These are phyloP conservation scores for Drosophila ironensis DNA, from an alignment of 1,140 invertebrate species.

Conservation along the genomic window DNA sequence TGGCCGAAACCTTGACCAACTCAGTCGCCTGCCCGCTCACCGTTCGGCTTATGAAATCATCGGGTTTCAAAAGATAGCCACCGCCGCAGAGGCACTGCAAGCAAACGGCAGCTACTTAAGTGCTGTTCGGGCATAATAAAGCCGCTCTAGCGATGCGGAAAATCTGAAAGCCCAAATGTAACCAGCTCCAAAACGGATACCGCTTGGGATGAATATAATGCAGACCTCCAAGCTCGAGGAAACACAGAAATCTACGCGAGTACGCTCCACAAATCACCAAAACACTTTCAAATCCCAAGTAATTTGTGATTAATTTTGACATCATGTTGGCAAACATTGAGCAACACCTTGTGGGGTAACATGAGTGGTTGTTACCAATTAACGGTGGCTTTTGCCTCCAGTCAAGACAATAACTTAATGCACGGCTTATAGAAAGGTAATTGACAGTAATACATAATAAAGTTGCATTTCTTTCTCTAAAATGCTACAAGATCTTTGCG, in stretches of 20 bases:
- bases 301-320: constrained; percentile 28
- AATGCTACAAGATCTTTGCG: not conserved
- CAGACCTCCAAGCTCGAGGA: constrained; percentile 1
- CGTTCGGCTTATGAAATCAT: constrained; percentile 48
- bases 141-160: constrained; percentile 59
- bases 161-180: constrained; percentile 59
- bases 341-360: constrained; percentile 24
- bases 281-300: constrained; percentile 34
- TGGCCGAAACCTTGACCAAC: constrained; percentile 67
- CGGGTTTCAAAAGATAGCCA: constrained; percentile 66
- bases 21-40: constrained; percentile 35
- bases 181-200: constrained; percentile 1
- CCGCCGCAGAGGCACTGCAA: constrained; percentile 43
- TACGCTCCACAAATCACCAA: too few species aligned
- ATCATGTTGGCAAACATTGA: constrained; percentile 12
- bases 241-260: constrained; percentile 1
- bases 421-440: not conserved
- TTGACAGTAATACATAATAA: not conserved
- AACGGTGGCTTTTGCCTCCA: not conserved
- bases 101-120: constrained; percentile 25
- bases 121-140: constrained; percentile 20
- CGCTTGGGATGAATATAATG: constrained; percentile 18
- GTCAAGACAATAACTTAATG: not conserved
- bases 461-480: too few species aligned
- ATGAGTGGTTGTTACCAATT: constrained; percentile 13